Evolutionary conservation across 2,797 vertebrate species (phyloP).

Genomic region (Crenichthys baileyi): DNA sequence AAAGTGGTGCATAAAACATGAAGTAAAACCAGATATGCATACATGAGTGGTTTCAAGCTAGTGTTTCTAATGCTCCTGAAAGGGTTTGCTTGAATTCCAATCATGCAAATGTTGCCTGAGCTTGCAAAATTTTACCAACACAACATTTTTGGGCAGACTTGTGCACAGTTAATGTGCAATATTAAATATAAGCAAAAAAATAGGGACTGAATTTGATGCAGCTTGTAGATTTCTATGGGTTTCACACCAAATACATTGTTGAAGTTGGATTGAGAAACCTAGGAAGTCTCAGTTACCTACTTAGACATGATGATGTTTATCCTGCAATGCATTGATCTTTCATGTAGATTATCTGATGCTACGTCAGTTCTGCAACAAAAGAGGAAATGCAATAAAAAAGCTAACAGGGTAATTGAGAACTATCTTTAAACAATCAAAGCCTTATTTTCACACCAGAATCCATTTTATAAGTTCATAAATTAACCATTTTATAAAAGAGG

Average conservation of each 20-base stretch:
- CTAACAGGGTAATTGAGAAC: constrained; percentile 52
- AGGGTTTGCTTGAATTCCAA: constrained; percentile 58
- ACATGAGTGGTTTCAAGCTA: constrained; percentile 67
- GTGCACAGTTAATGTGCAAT: constrained; percentile 21
- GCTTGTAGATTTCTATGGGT: constrained; percentile 32
- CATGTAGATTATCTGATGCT: constrained; percentile 35
- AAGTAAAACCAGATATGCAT: constrained; percentile 26
- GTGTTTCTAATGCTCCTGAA: constrained; percentile 32
- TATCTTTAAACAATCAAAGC: constrained; percentile 37
- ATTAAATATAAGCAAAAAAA: constrained; percentile 1
- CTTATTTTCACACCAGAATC: constrained; percentile 52
- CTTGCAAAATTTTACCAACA: constrained; percentile 41
- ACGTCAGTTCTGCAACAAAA: constrained; percentile 39
- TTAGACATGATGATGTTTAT: constrained; percentile 22
- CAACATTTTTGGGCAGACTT: constrained; percentile 36
- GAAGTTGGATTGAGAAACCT: constrained; percentile 12
- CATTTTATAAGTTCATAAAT: constrained; percentile 44
- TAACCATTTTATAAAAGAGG: constrained; percentile 31
- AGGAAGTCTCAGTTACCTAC: background rate
- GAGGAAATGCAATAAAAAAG: constrained; percentile 58
- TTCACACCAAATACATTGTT: constrained; percentile 17
- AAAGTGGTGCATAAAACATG: constrained; percentile 35
- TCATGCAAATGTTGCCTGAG: constrained; percentile 45
- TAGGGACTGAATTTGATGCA: constrained; percentile 31
- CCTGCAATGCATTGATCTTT: constrained; percentile 28